Evolutionary conservation across 1,140 invertebrate genomes (phyloP), one percentile per base, ranked within the genome.

Genomic region (Drosophila lini): DNA sequence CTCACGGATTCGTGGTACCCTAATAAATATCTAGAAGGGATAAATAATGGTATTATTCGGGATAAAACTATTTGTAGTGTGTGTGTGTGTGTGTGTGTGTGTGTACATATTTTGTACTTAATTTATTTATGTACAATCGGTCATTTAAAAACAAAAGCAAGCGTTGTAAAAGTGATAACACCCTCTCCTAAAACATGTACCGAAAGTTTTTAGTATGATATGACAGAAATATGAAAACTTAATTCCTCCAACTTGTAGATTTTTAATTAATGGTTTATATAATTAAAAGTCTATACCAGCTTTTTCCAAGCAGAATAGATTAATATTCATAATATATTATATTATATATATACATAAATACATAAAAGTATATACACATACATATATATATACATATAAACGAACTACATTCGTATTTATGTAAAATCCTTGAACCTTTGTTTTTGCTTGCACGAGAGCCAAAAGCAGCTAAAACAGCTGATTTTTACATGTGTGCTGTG

Each of bases 361-460:
- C 38, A 19, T 59, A 22, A 9, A 13, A 25, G 10, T 5, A 25
- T 22, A 40, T 1, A 45, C 38, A 38, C 6, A 16, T 47, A 47
- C 15, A 41, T 25, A 44, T 44, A 32, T 44, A n/a, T 47, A 10
- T 38, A 38, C 10, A 32, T 44, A 25, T 56, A 59, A 22, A 34
- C 32, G n/a, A 55, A 22, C 19, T 19, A 28, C 36, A 31, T 28
- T 19, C 13, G n/a, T 58, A 22, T 22, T 38, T 42, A 53, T 71
- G 32, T 55, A 76, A 58, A 74, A 64, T 70, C 68, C 77, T 81
- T 81, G 81, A 81, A 76, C 69, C 56, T 74, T 74, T 53, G 50
- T 80, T 78, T 63, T 82, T 82, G 55, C 57, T 61, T 47, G 60
- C 28, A n/a, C 62, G 59, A 52, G 9, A 69, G 25, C 28, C 19